Base-by-base conservation (phyloP, 2,113 vertebrate genomes). In the Psophia crepitans region DNA sequence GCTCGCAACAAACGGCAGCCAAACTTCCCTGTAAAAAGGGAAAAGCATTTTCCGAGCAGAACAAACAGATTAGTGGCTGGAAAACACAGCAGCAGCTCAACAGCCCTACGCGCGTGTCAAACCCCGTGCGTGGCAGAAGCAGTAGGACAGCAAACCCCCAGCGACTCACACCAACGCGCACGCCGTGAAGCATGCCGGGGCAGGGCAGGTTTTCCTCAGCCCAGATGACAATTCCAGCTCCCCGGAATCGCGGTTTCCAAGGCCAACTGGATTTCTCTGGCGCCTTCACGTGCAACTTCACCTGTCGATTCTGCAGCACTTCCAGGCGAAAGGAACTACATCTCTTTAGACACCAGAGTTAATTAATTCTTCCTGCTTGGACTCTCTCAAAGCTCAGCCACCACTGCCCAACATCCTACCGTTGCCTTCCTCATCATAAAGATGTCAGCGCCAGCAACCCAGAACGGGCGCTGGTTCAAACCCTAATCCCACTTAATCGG, bases 111-210 rank as follows among this genome's bases (percentile, higher is more conserved):
- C 0, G 4, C 4, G 33, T 12, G 37, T 43, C 64, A 24, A 66
- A 61, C 16, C 39, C 60, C 14, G 2, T 10, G 4, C 5, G 3
- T 2, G 7, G 65, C 75, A n/a, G 8, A 51, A 51, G 12, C 22
- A 70, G 48, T 26, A 17, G 37, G 12, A 5, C 33, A 26, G 54
- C 22, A 18, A n/a, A 61, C n/a, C 0, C 22, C 56, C 33, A 19
- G 37, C 8, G 8, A 19, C 48, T 35, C 11, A 5, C 9, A 77
- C 1, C 2, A 16, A 21, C 2, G 3, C 3, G 41, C 20, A 3
- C 2, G 30, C n/a, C 6, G 24, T 1, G 28, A 20, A 14, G 78
- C 1, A 20, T 4, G 23, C 35, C 7, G 14, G 44, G 58, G 12
- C 28, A 6, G 14, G 51, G 43, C 35, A 8, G 0, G 2, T 19